phyloP scores from a whole-genome alignment of 2,888 invertebrate genomes.

The Nemoura dubitans region DNA sequence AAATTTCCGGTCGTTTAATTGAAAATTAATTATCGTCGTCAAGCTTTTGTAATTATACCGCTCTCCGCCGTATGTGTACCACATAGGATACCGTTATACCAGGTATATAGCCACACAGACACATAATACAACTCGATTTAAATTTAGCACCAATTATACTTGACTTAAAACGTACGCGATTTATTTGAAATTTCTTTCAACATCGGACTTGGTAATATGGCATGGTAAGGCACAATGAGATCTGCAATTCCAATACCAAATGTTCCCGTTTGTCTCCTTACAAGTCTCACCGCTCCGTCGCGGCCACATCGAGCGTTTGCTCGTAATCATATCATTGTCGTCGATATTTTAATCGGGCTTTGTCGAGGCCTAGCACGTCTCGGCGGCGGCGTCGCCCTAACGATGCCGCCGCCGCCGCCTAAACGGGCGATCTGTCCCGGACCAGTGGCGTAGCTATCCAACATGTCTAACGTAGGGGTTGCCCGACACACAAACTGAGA shows the following conservation, averaged over 20 bases:
- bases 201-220: neutral
- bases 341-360: conserved; percentile 7
- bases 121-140: neutral
- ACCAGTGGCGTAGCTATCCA: neutral
- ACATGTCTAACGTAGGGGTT: too few species aligned
- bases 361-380: neutral
- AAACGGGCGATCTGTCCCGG: neutral
- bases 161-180: neutral
- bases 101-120: neutral
- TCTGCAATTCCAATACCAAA: conserved; percentile 4
- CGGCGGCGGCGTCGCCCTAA: neutral
- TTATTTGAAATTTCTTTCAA: neutral
- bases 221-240: neutral
- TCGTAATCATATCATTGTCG: neutral
- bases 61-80: neutral
- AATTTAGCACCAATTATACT: conserved; percentile 13
- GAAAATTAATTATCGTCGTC: conserved; percentile 16
- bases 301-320: neutral
- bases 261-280: neutral
- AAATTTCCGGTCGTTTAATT: neutral
- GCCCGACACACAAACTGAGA: too few species aligned
- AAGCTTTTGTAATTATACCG: conserved; percentile 19
- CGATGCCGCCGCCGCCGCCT: neutral
- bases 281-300: neutral
- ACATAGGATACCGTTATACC: neutral